Evolutionary conservation across 2,888 invertebrate genomes (phyloP), one percentile per base, ranked within the genome.

Genomic region (Noctua comes): DNA sequence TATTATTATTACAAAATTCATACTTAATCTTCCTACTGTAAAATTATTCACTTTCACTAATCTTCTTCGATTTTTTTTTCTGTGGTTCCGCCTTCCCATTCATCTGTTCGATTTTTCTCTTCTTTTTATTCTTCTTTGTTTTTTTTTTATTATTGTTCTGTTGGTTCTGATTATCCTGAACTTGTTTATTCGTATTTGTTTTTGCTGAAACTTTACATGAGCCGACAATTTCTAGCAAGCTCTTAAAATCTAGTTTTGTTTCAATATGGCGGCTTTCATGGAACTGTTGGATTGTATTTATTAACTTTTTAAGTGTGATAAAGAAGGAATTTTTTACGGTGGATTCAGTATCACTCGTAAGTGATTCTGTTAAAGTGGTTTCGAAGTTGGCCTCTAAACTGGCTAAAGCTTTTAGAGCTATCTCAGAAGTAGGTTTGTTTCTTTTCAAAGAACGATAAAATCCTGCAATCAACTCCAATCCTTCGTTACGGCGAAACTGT

Each of bases 401-500:
- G 16, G 92, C 87, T 72, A 97, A 89, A 74, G 95, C 94, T 48
- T 86, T 88, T 27, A 94, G 87, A 31, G 93, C 91, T 62, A 91
- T 90, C n/a, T 95, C 94, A 18, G 93, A 80, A 48, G 88, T 85
- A 13, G 95, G 93, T 84, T 97, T 97, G 79, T 89, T 92, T 82
- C 97, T 93, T 88, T 97, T 97, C 24, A 97, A 93, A 87, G 98
- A 97, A 70, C 97, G 96, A 91, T 98, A 98, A 85, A 98, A 97
- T 6, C 97, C 95, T n/a, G 96, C 95, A 68, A 98, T 91, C 79
- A 98, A 93, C 89, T 98, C 98, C 2, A 98, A 89, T 0, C 98
- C 98, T 94, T 98, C 98, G 83, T 97, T 97, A 66, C 98, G 97
- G 43, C 98, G 96, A 89, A 97, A 98, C 51, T 97, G 97, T 81